Evolutionary conservation across 2,113 vertebrate species (phyloP), one percentile per base, ranked within the genome.

Genomic region (Oryzias celebensis): DNA sequence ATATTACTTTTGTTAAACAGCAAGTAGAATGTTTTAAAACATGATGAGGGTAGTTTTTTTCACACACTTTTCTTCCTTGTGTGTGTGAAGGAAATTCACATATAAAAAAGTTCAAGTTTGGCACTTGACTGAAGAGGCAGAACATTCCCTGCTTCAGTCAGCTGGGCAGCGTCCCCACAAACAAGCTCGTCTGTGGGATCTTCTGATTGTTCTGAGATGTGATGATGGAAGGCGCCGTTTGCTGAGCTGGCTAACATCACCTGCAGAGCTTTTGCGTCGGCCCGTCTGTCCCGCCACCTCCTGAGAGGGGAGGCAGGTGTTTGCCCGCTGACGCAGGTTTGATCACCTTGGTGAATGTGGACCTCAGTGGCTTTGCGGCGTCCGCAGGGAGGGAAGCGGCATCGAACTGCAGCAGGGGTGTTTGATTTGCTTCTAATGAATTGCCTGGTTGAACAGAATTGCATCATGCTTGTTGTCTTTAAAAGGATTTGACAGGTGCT

Each of bases 321-420:
- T 75, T 13, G 10, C 10, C 2, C 56, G 63, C 86, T 90, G 88
- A 91, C 84, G 86, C 80, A 86, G 89, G 84, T 84, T 84, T 81
- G 82, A 90, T 91, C 90, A 90, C 92, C 90, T 90, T 87, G 87
- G 90, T 85, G 88, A 85, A 59, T 31, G 62, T 62, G 71, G 83
- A 85, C 79, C 60, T 70, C 75, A 71, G 79, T 72, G 74, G 65
- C 58, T 82, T 63, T 69, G 59, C 68, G 13, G 44, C 24, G 57
- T 81, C 85, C 80, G 20, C 48, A 6, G 83, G 81, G 88, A 88
- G 69, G 78, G 65, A 58, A 66, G 57, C 65, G 61, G 78, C 84
- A 54, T 64, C 65, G 68, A 61, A 50, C 59, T 52, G 81, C 71
- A 77, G 79, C 67, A 80, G 81, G 80, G 53, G 73, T 72, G 81